Conservation (phyloP, 2,113 vertebrate genomes). For the Sceloporus undulatus region DNA sequence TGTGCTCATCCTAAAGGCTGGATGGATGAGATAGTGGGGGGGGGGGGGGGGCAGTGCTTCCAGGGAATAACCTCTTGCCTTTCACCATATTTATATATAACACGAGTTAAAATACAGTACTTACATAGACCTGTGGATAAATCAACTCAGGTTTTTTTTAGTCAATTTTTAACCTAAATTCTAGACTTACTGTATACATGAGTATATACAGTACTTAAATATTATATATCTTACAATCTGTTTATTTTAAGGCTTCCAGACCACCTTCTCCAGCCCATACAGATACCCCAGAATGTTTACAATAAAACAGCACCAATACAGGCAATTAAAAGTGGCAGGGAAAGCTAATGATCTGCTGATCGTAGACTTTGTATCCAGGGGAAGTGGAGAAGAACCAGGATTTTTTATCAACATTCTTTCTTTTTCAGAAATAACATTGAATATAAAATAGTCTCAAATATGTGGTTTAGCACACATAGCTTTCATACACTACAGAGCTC, state of each 20-base stretch:
- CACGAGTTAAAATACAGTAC: too few relatives aligned
- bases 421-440: background rate
- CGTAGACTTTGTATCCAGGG: background rate
- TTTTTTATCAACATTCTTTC: background rate
- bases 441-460: background rate
- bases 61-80: too few relatives aligned
- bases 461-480: slow-evolving; percentile 29
- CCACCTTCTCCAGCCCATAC: background rate
- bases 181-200: too few relatives aligned
- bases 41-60: too few relatives aligned
- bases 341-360: background rate
- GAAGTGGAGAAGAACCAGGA: background rate
- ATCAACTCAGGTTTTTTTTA: too few relatives aligned
- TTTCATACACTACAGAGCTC: slow-evolving; percentile 14
- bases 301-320: background rate
- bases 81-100: too few relatives aligned
- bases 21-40: too few relatives aligned
- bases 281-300: background rate
- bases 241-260: background rate
- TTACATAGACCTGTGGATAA: too few relatives aligned
- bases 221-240: background rate
- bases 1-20: too few relatives aligned
- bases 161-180: too few relatives aligned
- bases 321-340: background rate
- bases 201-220: background rate